Base-by-base conservation (phyloP, 2,113 vertebrate species). In the Echinops telfairi region DNA sequence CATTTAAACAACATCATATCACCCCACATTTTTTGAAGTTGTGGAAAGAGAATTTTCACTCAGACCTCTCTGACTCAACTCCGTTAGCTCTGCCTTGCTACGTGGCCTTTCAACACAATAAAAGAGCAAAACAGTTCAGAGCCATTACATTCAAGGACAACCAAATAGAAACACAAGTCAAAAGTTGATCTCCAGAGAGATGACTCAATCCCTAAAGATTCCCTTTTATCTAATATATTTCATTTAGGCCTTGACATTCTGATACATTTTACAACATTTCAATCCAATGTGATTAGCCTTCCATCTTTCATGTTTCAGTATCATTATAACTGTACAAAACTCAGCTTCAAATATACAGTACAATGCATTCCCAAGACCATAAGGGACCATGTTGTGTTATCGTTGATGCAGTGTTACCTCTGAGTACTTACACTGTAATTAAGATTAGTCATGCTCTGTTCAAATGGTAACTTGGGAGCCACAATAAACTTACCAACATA, bases 221-320 rank as follows among this genome's bases (percentile, higher is more conserved):
- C 3, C n/a, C 86, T 90, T 47, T 94, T 68, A 93, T 27, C n/a
- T 23, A 83, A 79, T 75, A 38, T 58, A 68, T 31, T 62, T 88
- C 31, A 76, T 75, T 16, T 93, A 89, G 57, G 60, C 31, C 62
- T 84, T 89, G n/a, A 92, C 47, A 91, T 88, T 90, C 68, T 89
- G 64, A 86, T 36, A 75, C 7, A 64, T n/a, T 22, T 94, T 31
- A 38, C 11, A 36, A 80, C 12, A 77, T 89, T 86, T 89, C 19
- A 88, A 19, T 17, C 1, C 19, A 76, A 6, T 23, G n/a, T 47
- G 0, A 0, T 64, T 89, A 17, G 36, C 85, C 47, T 64, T 82
- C 33, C 11, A 29, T 79, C 66, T 93, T 76, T 83, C 53, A 38
- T 40, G 19, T 43, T 84, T 95, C 71, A 90, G 33, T 60, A 85